Conservation (phyloP, 2,888 invertebrate species). For the Pyrrhia umbra region DNA sequence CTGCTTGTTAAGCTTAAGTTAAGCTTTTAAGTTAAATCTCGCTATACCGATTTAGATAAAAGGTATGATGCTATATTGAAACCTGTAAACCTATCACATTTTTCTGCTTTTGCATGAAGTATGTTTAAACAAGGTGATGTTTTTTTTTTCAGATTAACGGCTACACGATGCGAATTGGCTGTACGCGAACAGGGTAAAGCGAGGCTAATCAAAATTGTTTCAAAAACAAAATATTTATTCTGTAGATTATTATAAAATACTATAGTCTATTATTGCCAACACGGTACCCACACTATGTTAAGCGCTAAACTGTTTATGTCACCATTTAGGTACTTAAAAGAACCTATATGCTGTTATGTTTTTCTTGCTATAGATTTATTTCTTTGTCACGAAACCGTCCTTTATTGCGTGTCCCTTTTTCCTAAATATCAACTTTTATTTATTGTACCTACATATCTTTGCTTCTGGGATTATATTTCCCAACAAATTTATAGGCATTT, state of each 20-base stretch:
- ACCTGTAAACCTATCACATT: no score
- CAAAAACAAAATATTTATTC: conserved; percentile 57
- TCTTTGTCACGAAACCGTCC: background rate
- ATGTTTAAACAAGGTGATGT: no score
- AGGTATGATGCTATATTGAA: no score
- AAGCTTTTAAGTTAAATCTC: no score
- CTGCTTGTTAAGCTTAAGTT: no score
- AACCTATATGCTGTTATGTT: no score
- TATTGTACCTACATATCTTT: background rate
- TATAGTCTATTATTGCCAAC: conserved; percentile 30
- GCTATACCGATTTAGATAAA: no score
- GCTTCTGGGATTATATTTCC: background rate
- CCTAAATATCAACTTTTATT: background rate
- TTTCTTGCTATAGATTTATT: background rate
- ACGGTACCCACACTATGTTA: background rate
- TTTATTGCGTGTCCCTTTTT: background rate
- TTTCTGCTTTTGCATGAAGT: no score
- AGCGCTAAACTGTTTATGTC: background rate
- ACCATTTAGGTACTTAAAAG: background rate
- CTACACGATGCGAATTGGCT: conserved; percentile 53
- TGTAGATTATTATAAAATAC: conserved; percentile 39
- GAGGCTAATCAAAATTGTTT: conserved; percentile 62
- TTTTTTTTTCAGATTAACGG: conserved; percentile 50
- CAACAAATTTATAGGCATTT: background rate
- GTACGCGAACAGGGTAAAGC: conserved; percentile 68